These are phyloP conservation scores for Sphaeridia pumilis DNA, from an alignment of 2,888 invertebrate genomes.

Conservation along the genomic window DNA sequence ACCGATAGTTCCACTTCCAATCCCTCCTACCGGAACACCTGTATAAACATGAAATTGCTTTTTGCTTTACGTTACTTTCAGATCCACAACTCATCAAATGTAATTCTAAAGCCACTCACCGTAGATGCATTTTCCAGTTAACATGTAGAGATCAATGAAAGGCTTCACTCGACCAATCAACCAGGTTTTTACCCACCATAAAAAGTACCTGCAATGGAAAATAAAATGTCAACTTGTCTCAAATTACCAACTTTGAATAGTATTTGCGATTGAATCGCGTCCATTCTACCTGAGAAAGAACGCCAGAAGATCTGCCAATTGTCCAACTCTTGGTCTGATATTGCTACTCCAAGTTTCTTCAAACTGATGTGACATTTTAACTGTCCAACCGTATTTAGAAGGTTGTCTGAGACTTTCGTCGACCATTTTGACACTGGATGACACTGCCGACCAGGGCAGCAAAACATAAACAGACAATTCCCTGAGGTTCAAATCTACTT, in stretches of 20 bases:
- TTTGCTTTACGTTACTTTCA: not conserved
- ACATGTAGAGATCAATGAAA: conserved; percentile 65
- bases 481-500: no score
- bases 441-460: no score
- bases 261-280: no score
- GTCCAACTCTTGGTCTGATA: conserved; percentile 52
- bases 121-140: conserved; percentile 69
- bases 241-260: no score
- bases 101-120: conserved; percentile 48
- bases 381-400: conserved; percentile 62
- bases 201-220: conserved; percentile 52
- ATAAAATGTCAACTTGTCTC: conserved; percentile 4
- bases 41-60: conserved; percentile 6
- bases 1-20: conserved; percentile 74
- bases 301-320: conserved; percentile 58
- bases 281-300: conserved; percentile 57
- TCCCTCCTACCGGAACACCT: conserved; percentile 75
- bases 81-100: not conserved
- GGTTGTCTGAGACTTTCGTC: no score
- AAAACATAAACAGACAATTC: no score
- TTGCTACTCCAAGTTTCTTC: conserved; percentile 60
- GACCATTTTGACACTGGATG: no score
- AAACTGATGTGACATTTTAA: conserved; percentile 61
- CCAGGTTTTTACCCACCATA: conserved; percentile 54
- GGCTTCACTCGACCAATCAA: conserved; percentile 55